Conservation (phyloP, 2,888 invertebrate genomes). For the Stenchaetothrips biformis region DNA sequence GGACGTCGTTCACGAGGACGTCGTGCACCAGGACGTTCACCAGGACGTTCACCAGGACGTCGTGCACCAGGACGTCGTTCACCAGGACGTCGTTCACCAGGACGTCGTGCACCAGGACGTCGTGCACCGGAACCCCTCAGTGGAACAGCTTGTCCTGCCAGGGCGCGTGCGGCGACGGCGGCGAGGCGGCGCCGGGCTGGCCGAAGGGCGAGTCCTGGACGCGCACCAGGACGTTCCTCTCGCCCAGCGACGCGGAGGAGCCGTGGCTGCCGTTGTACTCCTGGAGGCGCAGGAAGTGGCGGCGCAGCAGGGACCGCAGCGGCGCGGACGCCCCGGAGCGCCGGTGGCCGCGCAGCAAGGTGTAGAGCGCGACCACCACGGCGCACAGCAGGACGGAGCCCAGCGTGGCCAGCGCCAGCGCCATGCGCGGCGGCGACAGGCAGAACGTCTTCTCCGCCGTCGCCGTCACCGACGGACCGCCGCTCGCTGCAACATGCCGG, state of each 20-base stretch:
- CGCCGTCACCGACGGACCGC: background rate
- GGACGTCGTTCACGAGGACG: no score
- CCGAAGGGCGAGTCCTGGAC: conserved; percentile 11
- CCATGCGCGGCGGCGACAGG: conserved; percentile 70
- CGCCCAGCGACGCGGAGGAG: background rate
- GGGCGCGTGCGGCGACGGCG: background rate
- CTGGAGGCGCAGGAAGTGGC: background rate
- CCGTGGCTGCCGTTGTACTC: background rate
- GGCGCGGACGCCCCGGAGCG: background rate
- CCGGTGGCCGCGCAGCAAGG: conserved; percentile 45
- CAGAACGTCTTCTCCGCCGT: conserved; percentile 58
- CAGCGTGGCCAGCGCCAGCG: conserved; percentile 66
- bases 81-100: no score
- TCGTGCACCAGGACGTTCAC: no score
- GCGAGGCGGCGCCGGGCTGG: background rate
- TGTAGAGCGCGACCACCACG: conserved; percentile 63
- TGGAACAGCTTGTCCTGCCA: conserved; percentile 1
- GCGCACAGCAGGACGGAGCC: conserved; percentile 68
- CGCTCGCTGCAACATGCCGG: conserved; percentile 7
- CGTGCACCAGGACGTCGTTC: no score
- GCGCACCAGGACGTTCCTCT: conserved; percentile 2
- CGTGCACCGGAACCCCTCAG: no score
- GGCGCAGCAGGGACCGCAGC: background rate
- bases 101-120: no score
- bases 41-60: no score